phyloP scores from a whole-genome alignment of 2,888 invertebrate species.

The Erebia epiphron region DNA sequence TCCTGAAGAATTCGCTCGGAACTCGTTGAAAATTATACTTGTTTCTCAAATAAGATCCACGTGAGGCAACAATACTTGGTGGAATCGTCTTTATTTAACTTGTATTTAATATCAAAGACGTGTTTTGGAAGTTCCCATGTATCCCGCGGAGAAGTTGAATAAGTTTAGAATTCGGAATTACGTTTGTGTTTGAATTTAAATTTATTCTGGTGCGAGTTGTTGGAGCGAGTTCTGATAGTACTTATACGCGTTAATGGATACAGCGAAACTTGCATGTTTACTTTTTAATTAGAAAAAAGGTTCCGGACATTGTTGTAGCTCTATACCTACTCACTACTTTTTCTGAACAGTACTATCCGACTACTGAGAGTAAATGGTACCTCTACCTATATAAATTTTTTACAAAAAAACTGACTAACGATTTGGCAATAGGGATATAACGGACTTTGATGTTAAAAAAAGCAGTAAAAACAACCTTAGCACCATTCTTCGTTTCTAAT shows the following conservation, averaged over 20 bases:
- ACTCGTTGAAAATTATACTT: constrained; percentile 67
- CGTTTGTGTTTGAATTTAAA: constrained; percentile 63
- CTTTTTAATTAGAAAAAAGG: constrained; percentile 12
- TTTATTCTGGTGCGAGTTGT: constrained; percentile 46
- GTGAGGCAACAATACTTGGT: constrained; percentile 65
- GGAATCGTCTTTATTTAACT: constrained; percentile 74
- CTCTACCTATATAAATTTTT: not conserved
- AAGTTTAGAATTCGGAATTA: constrained; percentile 69
- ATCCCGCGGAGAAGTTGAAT: constrained; percentile 54
- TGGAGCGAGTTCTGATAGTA: constrained; percentile 46
- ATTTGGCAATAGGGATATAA: too few relatives aligned
- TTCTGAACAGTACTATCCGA: too few relatives aligned
- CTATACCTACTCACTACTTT: too few relatives aligned
- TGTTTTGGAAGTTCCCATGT: constrained; percentile 67
- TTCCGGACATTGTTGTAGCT: not conserved
- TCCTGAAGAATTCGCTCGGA: constrained; percentile 58
- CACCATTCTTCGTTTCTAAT: too few relatives aligned
- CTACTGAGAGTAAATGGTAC: not conserved
- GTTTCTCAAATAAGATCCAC: constrained; percentile 67
- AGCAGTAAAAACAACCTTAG: not conserved
- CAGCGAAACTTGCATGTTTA: constrained; percentile 25
- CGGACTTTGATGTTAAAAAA: not conserved
- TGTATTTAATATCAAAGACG: constrained; percentile 76
- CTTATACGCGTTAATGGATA: constrained; percentile 27
- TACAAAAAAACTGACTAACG: not conserved